Conservation (phyloP, 1,140 invertebrate genomes). For the Nasonia longicornis region DNA sequence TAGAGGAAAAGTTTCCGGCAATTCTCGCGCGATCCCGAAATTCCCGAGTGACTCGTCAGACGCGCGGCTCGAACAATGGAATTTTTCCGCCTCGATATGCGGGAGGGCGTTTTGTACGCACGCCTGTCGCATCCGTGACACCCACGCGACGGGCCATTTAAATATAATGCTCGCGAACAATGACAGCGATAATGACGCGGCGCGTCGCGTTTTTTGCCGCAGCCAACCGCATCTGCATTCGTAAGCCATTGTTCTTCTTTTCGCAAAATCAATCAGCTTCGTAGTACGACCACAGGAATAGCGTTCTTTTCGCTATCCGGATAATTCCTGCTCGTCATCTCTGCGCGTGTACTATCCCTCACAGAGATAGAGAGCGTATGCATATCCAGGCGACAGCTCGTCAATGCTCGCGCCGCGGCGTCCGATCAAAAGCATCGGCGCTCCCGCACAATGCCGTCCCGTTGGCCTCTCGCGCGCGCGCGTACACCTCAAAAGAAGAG, state of each 20-base stretch:
- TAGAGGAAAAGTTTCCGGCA: too few relatives aligned
- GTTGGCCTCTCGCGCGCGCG: not conserved
- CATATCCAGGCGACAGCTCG: not conserved
- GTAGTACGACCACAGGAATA: too few relatives aligned
- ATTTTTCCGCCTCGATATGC: not conserved
- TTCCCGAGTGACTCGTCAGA: not conserved
- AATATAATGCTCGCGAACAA: constrained; percentile 12
- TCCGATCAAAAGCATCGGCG: not conserved
- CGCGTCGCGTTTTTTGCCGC: not conserved
- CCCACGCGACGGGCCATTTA: not conserved
- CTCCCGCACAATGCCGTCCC: too few relatives aligned
- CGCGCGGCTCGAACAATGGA: not conserved
- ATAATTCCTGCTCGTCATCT: too few relatives aligned
- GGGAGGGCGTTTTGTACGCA: not conserved
- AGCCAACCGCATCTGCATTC: not conserved
- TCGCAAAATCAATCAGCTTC: too few relatives aligned
- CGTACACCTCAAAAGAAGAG: not conserved
- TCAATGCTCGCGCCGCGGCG: not conserved
- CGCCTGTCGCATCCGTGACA: not conserved
- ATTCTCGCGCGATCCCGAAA: not conserved
- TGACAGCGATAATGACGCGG: not conserved
- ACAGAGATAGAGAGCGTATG: not conserved
- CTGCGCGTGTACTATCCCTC: too few relatives aligned
- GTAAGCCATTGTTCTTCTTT: not conserved
- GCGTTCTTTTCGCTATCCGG: too few relatives aligned